Conservation (phyloP, 2,113 vertebrate species). For the Chionodraco myersi region DNA sequence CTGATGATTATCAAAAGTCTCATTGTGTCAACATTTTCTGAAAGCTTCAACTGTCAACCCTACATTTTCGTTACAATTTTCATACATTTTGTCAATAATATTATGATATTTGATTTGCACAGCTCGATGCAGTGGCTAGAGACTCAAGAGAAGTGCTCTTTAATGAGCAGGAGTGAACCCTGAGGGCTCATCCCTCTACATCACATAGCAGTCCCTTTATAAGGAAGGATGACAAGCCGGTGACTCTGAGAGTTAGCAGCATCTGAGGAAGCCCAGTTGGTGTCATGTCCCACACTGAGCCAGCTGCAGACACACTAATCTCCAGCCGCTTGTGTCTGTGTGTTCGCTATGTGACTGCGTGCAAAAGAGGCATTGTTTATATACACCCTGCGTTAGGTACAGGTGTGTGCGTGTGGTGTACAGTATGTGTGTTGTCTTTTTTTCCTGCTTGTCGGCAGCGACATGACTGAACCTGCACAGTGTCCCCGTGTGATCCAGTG, state of each 20-base stretch:
- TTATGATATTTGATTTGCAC: too few species aligned
- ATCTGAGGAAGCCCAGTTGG: conserved; percentile 48
- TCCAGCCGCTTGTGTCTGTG: conserved; percentile 16
- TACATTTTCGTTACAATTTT: too few species aligned
- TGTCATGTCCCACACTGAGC: conserved; percentile 66
- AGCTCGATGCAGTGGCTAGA: background rate
- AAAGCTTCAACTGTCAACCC: too few species aligned
- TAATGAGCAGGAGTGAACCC: conserved; percentile 32
- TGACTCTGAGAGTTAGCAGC: conserved; percentile 52
- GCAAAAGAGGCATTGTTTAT: too few species aligned
- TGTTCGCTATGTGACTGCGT: too few species aligned
- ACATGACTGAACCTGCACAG: conserved; percentile 62
- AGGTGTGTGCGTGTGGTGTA: background rate
- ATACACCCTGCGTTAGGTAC: too few species aligned
- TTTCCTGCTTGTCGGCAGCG: conserved; percentile 53
- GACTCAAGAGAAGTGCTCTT: background rate
- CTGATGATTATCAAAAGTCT: background rate
- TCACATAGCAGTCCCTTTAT: conserved; percentile 45
- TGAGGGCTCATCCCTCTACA: conserved; percentile 7
- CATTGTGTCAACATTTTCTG: background rate
- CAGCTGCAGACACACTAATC: conserved; percentile 50
- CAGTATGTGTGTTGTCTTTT: conserved; percentile 32
- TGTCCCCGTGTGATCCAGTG: conserved; percentile 73
- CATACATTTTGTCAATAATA: too few species aligned
- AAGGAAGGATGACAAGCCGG: conserved; percentile 44